These are phyloP conservation scores for Sarcophaga rosellei DNA, from an alignment of 2,888 invertebrate species.

Conservation along the genomic window DNA sequence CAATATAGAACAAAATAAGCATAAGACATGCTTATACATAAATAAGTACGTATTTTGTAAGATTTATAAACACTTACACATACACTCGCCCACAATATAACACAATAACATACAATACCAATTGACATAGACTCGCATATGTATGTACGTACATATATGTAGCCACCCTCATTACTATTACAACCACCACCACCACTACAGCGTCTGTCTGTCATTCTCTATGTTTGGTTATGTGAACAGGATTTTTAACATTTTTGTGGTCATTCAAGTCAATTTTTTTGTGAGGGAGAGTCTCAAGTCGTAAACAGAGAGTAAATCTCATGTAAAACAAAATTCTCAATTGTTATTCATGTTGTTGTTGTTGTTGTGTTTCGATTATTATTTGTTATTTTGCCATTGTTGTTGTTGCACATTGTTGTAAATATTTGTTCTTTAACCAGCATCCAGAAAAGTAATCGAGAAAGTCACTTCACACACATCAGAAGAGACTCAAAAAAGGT, in stretches of 20 bases:
- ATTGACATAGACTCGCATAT: constrained; percentile 4
- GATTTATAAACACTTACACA: constrained; percentile 17
- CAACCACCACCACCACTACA: not conserved
- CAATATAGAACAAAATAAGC: not conserved
- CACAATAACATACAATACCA: constrained; percentile 20
- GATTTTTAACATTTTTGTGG: constrained; percentile 63
- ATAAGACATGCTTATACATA: constrained; percentile 17
- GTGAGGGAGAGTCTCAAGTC: constrained; percentile 6
- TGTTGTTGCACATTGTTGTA: not conserved
- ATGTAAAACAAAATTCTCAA: constrained; percentile 38
- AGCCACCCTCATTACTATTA: not conserved
- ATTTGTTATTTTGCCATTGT: not conserved
- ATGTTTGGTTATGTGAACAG: constrained; percentile 29
- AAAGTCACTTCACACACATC: not conserved
- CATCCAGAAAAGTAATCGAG: not conserved
- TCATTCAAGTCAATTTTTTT: constrained; percentile 31
- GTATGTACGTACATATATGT: not conserved
- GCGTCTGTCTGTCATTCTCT: not conserved
- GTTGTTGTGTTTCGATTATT: not conserved
- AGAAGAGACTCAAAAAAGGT: constrained; percentile 1
- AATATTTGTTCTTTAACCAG: not conserved
- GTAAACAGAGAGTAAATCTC: constrained; percentile 12
- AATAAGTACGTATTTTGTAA: constrained; percentile 5
- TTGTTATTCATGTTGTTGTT: not conserved
- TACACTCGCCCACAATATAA: not conserved